phyloP scores from a whole-genome alignment of 2,113 vertebrate species.

The Athene cunicularia region DNA sequence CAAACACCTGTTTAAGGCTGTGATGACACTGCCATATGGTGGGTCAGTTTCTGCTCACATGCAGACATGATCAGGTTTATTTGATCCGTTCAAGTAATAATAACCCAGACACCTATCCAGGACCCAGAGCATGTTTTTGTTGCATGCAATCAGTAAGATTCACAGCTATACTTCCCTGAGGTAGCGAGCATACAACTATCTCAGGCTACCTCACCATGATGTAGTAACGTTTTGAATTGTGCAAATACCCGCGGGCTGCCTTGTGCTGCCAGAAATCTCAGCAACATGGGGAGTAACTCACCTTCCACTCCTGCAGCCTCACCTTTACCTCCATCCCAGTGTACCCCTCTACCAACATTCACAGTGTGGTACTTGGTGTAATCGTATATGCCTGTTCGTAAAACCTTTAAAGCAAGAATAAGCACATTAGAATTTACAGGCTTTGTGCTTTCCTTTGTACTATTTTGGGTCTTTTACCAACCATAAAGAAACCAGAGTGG shows the following conservation, averaged over 20 bases:
- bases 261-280: neutral
- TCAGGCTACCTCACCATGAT: neutral
- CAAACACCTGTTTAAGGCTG: slow-evolving; percentile 44
- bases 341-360: neutral
- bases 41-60: slow-evolving; percentile 8
- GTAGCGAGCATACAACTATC: neutral
- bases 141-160: neutral
- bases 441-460: neutral
- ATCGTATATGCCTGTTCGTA: neutral
- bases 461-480: neutral
- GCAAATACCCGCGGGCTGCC: neutral
- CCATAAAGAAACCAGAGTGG: neutral
- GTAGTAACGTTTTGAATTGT: neutral
- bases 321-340: neutral
- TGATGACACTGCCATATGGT: slow-evolving; percentile 46
- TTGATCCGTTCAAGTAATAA: neutral
- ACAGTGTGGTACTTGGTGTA: accelerated
- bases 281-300: neutral
- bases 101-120: neutral
- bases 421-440: neutral
- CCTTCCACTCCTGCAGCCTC: neutral
- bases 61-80: neutral
- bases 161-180: neutral
- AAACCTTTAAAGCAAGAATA: neutral
- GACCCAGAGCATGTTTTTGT: neutral